Evolutionary conservation across 2,797 vertebrate genomes (phyloP).

Genomic region (Dermochelys coriacea): DNA sequence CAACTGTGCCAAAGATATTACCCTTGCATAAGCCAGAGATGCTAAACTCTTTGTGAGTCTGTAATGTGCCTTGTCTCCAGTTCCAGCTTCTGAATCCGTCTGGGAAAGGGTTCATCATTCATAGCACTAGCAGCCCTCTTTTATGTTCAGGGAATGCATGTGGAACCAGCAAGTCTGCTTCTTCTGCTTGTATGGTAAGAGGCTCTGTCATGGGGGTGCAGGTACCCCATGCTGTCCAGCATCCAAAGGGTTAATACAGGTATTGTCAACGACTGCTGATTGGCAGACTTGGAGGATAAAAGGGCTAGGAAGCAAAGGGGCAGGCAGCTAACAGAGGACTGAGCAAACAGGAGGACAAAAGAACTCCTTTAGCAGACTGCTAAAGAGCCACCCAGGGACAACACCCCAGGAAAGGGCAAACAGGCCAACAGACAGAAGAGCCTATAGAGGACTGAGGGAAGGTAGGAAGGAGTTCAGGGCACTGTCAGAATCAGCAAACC

Average conservation of each 20-base stretch:
- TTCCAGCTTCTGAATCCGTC: background rate
- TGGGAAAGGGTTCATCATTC: background rate
- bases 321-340: background rate
- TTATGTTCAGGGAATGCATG: background rate
- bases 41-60: background rate
- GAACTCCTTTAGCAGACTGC: background rate
- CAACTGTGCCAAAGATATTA: background rate
- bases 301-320: background rate
- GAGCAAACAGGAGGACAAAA: background rate
- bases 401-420: background rate
- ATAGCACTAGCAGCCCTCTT: background rate
- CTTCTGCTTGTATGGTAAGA: background rate
- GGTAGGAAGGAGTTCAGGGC: background rate
- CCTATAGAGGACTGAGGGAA: background rate
- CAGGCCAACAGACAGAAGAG: background rate
- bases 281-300: background rate
- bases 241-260: background rate
- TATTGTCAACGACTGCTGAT: background rate
- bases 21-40: background rate
- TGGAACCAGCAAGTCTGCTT: background rate
- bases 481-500: background rate
- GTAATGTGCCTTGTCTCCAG: background rate
- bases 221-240: background rate
- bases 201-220: background rate
- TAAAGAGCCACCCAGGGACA: background rate